These are phyloP conservation scores for Gryon sp. DNA, from an alignment of 1,140 invertebrate species.

Conservation along the genomic window DNA sequence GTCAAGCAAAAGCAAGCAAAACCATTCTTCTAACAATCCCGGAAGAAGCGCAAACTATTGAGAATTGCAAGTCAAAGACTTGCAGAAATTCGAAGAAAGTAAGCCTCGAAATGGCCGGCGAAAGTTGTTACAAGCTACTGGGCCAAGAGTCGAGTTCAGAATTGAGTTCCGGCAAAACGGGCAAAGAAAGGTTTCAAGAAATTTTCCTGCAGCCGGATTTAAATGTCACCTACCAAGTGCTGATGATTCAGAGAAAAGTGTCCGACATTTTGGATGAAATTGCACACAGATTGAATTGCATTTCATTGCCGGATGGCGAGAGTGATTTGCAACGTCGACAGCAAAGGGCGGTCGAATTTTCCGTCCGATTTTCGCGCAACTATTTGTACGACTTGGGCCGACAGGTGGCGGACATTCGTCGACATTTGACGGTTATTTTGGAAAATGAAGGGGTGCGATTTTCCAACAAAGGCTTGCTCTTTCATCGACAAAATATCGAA, in stretches of 20 bases:
- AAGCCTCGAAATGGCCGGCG: conserved; percentile 60
- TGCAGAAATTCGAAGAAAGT: conserved; percentile 50
- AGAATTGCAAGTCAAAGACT: conserved; percentile 38
- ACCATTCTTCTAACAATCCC: conserved; percentile 64
- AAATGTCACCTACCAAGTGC: conserved; percentile 68
- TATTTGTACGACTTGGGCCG: conserved; percentile 76
- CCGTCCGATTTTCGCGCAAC: conserved; percentile 75
- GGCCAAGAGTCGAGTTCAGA: conserved; percentile 68
- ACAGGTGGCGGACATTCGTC: conserved; percentile 70
- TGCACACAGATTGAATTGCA: conserved; percentile 69
- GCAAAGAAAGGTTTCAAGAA: conserved; percentile 19
- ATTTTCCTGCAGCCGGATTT: conserved; percentile 66
- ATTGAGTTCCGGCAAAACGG: conserved; percentile 46
- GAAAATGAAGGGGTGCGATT: conserved; percentile 56
- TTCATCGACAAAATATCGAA: conserved; percentile 73
- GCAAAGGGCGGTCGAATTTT: conserved; percentile 74
- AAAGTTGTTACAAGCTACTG: conserved; percentile 58
- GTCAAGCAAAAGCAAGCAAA: conserved; percentile 37
- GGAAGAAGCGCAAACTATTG: conserved; percentile 35
- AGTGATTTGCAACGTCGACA: conserved; percentile 72
- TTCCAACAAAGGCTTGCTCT: conserved; percentile 60
- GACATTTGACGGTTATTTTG: conserved; percentile 66
- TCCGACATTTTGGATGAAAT: conserved; percentile 74
- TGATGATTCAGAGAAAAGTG: conserved; percentile 71
- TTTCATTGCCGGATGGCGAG: conserved; percentile 75